Base-by-base conservation (phyloP, 2,113 vertebrate species). In the Nettapus auritus region DNA sequence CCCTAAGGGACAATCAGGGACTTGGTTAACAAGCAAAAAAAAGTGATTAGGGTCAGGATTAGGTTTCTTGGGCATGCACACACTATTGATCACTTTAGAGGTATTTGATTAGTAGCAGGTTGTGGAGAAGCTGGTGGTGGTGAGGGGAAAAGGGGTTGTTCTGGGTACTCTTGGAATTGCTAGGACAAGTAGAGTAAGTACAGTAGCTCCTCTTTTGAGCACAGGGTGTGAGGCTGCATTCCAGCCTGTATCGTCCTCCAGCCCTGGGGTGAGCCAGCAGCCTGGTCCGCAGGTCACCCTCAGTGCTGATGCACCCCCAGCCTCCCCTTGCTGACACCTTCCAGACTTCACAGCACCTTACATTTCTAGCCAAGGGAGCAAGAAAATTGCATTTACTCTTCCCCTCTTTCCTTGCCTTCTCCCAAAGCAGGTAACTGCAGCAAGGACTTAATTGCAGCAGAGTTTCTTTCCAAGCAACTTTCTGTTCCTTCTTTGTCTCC, bases 1-100 rank as follows among this genome's bases (percentile, higher is more conserved):
- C 90, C 98, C 98, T 98, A 92, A 52, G 6, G 55, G 77, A 88
- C n/a, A 94, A 90, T 60, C 6, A 88, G 28, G 12, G 6, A 28
- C 29, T 66, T 0, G 0, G 57, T 92, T 95, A 90, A 73, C 90
- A 82, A 71, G 8, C 44, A 63, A 33, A 64, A 33, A 64, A 56
- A 52, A 44, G 19, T 4, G 3, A 2, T 68, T 42, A 74, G 33
- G 9, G 31, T 56, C 28, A 52, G 52, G 4, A 8, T 50, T n/a
- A n/a, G n/a, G 7, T 53, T 87, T 88, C 38, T 90, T 36, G 44
- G 31, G 21, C 69, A 53, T 13, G 52, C 22, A 36, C 5, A 34
- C 23, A 25, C 2, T 86, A 28, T 22, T 17, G 57, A 50, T 77
- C 20, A 56, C 19, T 70, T 20, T 38, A 36, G 3, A 9, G 48